A percentile compares a stretch with the other conserved stretches of the same genome.
Evolutionary conservation across 2,797 vertebrate species (phyloP).

Genomic region (Aplochiton taeniatus): DNA sequence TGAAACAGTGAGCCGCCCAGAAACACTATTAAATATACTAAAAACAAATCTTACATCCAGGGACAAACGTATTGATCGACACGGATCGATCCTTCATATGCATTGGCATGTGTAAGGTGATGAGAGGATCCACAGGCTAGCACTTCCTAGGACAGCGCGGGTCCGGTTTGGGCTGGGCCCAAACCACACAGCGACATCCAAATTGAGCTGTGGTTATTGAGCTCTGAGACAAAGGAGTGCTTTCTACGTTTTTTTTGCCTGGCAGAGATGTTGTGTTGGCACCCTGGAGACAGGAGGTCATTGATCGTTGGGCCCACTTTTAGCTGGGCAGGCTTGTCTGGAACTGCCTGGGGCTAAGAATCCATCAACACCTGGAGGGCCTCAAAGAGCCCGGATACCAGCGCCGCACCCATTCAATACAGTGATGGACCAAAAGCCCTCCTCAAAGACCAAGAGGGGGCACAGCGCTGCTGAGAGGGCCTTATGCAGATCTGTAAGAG

Average conservation of each 20-base stretch:
- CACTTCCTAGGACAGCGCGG: conserved; percentile 15
- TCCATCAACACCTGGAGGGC: conserved; percentile 53
- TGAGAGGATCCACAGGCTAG: background rate
- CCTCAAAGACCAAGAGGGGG: conserved; percentile 60
- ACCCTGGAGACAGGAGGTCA: conserved; percentile 52
- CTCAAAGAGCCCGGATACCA: conserved; percentile 29
- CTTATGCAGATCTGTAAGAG: conserved; percentile 37
- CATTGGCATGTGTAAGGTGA: background rate
- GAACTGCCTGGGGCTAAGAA: conserved; percentile 36
- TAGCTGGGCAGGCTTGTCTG: conserved; percentile 46
- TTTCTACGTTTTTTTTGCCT: conserved; percentile 52
- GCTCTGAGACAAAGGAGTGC: conserved; percentile 47
- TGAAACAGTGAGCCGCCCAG: no score
- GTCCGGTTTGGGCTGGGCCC: conserved; percentile 48
- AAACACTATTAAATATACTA: no score
- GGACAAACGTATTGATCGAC: no score
- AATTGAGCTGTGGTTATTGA: conserved; percentile 58
- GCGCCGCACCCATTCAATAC: conserved; percentile 43
- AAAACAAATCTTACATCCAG: background rate
- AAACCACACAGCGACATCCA: conserved; percentile 49
- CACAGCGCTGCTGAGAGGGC: conserved; percentile 47
- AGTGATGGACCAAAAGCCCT: conserved; percentile 40
- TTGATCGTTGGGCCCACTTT: conserved; percentile 34
- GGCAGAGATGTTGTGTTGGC: conserved; percentile 44
- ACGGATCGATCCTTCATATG: no score